These are phyloP conservation scores for Mesocentrotus franciscanus DNA, from an alignment of 53 echinoderm and acorn worm genomes.

Conservation along the genomic window DNA sequence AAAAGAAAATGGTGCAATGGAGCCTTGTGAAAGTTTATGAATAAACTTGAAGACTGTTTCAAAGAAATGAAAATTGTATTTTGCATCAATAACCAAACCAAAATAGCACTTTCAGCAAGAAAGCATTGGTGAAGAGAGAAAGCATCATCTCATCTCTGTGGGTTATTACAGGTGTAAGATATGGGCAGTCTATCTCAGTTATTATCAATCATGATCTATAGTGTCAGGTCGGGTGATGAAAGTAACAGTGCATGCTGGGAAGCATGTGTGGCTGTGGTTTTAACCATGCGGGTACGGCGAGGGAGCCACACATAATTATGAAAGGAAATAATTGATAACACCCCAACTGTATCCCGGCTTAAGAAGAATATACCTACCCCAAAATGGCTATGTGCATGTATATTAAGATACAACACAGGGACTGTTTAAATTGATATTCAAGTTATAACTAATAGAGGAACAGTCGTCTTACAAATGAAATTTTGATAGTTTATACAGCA, in stretches of 20 bases:
- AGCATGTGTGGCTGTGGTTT: constrained; percentile 33
- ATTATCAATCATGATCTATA: neutral
- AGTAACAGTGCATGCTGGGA: constrained; percentile 28
- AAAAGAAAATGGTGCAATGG: too few relatives aligned
- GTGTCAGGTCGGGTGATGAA: constrained; percentile 13
- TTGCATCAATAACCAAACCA: neutral
- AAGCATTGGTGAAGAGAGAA: neutral
- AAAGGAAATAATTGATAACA: constrained; percentile 37
- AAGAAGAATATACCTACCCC: neutral
- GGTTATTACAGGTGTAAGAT: neutral
- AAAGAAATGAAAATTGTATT: too few relatives aligned
- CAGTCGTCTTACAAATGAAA: neutral
- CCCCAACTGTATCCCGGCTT: neutral
- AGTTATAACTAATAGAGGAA: too few relatives aligned
- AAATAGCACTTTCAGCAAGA: neutral
- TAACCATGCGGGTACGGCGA: neutral
- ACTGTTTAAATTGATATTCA: too few relatives aligned
- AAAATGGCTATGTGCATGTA: neutral
- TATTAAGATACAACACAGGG: neutral
- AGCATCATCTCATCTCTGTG: neutral
- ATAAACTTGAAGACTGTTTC: too few relatives aligned
- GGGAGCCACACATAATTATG: neutral
- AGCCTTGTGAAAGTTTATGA: too few relatives aligned
- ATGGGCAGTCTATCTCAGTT: neutral
- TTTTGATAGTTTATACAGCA: neutral